These are phyloP conservation scores for Petrolisthes manimaculis DNA, from an alignment of 2,888 invertebrate genomes.

Conservation along the genomic window DNA sequence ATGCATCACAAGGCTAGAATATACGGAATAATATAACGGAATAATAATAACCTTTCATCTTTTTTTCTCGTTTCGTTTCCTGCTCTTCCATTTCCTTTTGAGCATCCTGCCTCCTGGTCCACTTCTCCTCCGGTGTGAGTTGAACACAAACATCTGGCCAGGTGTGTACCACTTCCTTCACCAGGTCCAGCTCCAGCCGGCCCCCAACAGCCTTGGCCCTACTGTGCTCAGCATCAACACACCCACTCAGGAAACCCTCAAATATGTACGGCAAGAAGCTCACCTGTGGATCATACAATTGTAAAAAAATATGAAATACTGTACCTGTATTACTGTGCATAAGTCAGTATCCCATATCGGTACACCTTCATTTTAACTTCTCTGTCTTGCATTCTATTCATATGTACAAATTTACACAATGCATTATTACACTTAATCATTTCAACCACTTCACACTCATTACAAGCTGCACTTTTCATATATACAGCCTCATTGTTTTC, in stretches of 20 bases:
- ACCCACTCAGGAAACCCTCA: constrained; percentile 45
- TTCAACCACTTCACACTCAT: no score
- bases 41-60: constrained; percentile 33
- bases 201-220: constrained; percentile 31
- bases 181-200: constrained; percentile 27
- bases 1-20: no score
- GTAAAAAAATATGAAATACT: neutral
- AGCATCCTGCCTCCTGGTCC: constrained; percentile 36
- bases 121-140: constrained; percentile 43
- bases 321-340: neutral
- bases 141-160: constrained; percentile 40
- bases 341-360: neutral
- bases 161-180: constrained; percentile 23
- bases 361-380: no score
- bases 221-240: constrained; percentile 38
- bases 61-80: constrained; percentile 20
- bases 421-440: no score
- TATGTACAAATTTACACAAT: no score
- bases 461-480: no score
- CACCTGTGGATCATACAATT: constrained; percentile 34
- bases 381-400: no score
- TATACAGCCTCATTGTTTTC: no score
- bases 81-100: constrained; percentile 29
- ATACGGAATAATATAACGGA: neutral
- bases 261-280: constrained; percentile 53